Conservation (phyloP, 2,888 invertebrate species). For the Synergus itoensis region DNA sequence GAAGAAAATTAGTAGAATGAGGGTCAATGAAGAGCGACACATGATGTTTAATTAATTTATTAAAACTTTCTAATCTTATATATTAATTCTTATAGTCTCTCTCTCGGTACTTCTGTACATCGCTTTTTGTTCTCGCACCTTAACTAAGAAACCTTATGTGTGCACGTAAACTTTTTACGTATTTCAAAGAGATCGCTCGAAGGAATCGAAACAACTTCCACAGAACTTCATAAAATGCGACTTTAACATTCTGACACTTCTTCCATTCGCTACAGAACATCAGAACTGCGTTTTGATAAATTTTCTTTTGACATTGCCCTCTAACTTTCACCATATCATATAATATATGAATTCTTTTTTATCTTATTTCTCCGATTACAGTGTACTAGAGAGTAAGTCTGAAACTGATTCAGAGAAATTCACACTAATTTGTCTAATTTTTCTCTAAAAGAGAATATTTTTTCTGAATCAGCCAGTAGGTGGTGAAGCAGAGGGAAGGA, state of each 20-base stretch:
- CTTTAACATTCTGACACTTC: conserved; percentile 6
- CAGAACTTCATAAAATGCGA: conserved; percentile 26
- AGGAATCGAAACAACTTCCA: conserved; percentile 27
- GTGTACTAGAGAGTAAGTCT: conserved; percentile 16
- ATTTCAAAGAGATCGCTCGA: conserved; percentile 12
- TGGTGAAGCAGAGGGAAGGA: conserved; percentile 6
- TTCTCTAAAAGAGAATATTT: conserved; percentile 5
- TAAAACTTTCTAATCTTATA: conserved; percentile 70
- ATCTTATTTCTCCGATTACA: conserved; percentile 12
- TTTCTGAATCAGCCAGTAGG: conserved; percentile 25
- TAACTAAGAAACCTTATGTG: conserved; percentile 7
- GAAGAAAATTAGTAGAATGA: too few relatives aligned
- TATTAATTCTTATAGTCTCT: conserved; percentile 56
- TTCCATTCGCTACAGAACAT: conserved; percentile 12
- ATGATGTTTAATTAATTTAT: conserved; percentile 66
- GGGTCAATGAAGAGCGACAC: background rate
- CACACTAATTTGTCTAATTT: conserved; percentile 34
- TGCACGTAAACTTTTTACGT: background rate
- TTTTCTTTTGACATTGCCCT: conserved; percentile 14
- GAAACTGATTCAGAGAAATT: conserved; percentile 30
- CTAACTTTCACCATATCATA: conserved; percentile 17
- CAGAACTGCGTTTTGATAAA: conserved; percentile 23
- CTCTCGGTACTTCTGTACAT: conserved; percentile 52
- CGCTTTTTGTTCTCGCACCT: conserved; percentile 61
- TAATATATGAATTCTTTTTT: conserved; percentile 24